Evolutionary conservation across 2,113 vertebrate species (phyloP).

Genomic region (Steatornis caripensis): DNA sequence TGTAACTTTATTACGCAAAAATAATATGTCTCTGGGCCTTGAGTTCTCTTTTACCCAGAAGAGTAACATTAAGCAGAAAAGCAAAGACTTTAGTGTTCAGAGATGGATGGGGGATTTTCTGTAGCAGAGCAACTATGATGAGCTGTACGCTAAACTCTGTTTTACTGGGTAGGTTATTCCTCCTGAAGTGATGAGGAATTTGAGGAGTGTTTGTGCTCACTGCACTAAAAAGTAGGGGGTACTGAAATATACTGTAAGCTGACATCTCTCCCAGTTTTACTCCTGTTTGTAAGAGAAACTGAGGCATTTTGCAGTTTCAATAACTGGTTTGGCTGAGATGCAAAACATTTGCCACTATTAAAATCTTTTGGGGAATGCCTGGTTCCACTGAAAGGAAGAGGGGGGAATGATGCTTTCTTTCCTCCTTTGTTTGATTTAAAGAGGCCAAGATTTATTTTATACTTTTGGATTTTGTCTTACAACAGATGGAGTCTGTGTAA

Average conservation of each 20-base stretch:
- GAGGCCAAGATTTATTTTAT: background rate
- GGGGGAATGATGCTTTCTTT: background rate
- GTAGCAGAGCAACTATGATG: background rate
- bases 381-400: background rate
- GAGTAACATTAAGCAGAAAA: slow-evolving; percentile 21
- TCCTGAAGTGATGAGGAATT: background rate
- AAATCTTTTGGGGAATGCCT: background rate
- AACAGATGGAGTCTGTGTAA: rapidly evolving
- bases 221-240: background rate
- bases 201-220: background rate
- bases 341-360: background rate
- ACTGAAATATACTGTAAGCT: background rate
- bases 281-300: background rate
- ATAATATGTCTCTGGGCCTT: background rate
- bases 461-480: background rate
- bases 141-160: background rate
- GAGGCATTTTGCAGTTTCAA: background rate
- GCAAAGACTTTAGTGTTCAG: slow-evolving; percentile 4
- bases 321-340: background rate
- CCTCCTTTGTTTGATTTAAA: background rate
- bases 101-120: background rate
- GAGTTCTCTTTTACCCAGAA: slow-evolving; percentile 45
- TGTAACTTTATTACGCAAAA: slow-evolving; percentile 27
- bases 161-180: background rate
- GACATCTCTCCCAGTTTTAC: background rate